Base-by-base conservation (phyloP, 2,797 vertebrate genomes). In the Poeciliopsis paucimaculata region DNA sequence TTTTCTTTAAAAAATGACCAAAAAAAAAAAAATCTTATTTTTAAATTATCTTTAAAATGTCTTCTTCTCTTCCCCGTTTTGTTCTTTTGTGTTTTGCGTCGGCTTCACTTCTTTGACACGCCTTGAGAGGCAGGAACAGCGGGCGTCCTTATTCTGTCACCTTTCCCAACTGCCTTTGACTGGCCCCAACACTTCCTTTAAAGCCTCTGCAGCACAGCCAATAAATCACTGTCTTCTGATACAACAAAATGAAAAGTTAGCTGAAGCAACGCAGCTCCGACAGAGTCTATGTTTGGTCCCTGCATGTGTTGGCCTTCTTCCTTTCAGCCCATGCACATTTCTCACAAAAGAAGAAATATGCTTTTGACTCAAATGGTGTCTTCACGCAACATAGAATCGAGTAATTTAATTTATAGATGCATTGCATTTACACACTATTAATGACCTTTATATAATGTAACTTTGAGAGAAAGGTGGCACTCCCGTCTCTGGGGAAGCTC, bases 71-170 rank as follows among this genome's bases (percentile, higher is more conserved):
- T 57, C 80, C 80, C 31, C 82, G 81, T 62, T 53, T 79, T 84
- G 73, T 80, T 84, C 74, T 66, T 82, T 82, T 79, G 75, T 78
- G 84, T 80, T 81, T 15, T 43, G 80, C 84, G 78, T 81, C 49
- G 53, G 72, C 84, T 81, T 88, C 89, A 71, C 87, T 88, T 77
- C 89, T 89, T 84, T 92, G 93, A 91, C 88, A 90, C 87, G 86
- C 89, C 84, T 82, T 88, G 93, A 93, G 92, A 91, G 89, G 91
- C 87, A 87, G 90, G 90, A 91, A 93, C 90, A 76, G 92, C 81
- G 83, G 53, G 83, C 91, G 95, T 94, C 95, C 95, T 93, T 94
- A 94, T 95, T 95, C 95, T 96, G 94, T 96, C 95, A 93, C 89
- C 91, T 82, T 82, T 88, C 92, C 92, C 93, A 84, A 80, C 85